Percentiles rank a stretch among this genome's conserved stretches.
Evolutionary conservation across 2,113 vertebrate species (phyloP).

Genomic region (Bos taurus): ARS-UCD2.0 NC_037335.1:45147501-45148000

Average conservation of each 20-base stretch:
- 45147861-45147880: too few relatives aligned
- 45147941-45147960: too few relatives aligned
- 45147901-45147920: accelerated
- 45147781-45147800: too few relatives aligned
- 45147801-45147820: too few relatives aligned
- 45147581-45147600: too few relatives aligned
- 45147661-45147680: background rate
- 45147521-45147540: background rate
- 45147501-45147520: background rate
- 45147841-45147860: background rate
- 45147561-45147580: background rate
- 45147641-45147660: background rate
- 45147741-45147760: background rate
- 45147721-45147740: background rate
- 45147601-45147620: background rate
- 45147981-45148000: too few relatives aligned
- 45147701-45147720: background rate
- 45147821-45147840: too few relatives aligned
- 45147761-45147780: background rate
- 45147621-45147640: background rate
- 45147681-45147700: background rate
- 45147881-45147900: too few relatives aligned
- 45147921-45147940: too few relatives aligned
- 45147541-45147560: background rate
- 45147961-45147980: too few relatives aligned